Evolutionary conservation across 2,888 invertebrate genomes (phyloP).

Genomic region (Himalopsyche kuldschensis): DNA sequence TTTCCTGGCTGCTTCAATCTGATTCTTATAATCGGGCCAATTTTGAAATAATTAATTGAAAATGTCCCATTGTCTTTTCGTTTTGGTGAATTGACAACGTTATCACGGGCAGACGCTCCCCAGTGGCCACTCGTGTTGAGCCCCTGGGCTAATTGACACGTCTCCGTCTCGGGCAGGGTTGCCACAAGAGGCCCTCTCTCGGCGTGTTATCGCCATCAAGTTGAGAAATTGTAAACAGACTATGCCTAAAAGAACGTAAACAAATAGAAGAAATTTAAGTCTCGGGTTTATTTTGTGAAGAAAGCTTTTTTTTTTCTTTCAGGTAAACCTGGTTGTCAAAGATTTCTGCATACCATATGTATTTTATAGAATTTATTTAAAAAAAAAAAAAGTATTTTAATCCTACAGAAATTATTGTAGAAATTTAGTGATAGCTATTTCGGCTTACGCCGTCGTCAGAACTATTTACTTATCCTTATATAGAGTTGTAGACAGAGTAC

Average conservation of each 20-base stretch:
- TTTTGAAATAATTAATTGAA: slow-evolving; percentile 3
- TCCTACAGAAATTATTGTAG: too few relatives aligned
- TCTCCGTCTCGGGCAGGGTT: not conserved
- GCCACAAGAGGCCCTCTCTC: not conserved
- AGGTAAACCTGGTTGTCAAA: not conserved
- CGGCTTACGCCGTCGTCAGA: too few relatives aligned
- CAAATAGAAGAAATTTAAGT: not conserved
- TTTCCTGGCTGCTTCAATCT: not conserved
- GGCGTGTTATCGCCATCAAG: not conserved
- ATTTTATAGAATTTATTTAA: not conserved
- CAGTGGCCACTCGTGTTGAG: not conserved
- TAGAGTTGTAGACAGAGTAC: too few relatives aligned
- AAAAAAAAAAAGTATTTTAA: too few relatives aligned
- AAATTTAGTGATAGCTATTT: too few relatives aligned
- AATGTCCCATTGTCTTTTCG: slow-evolving; percentile 2
- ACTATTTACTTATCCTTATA: too few relatives aligned
- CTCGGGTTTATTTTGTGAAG: not conserved
- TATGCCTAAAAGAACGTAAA: not conserved
- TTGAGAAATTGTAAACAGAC: not conserved
- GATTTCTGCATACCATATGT: not conserved
- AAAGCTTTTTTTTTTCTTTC: not conserved
- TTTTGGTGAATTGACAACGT: slow-evolving; percentile 4
- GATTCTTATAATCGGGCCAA: not conserved
- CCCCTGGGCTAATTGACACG: slow-evolving; percentile 5
- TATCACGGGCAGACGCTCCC: slow-evolving; percentile 5